phyloP scores from a whole-genome alignment of 1,140 invertebrate species.

The Neocloeon triangulifer region DNA sequence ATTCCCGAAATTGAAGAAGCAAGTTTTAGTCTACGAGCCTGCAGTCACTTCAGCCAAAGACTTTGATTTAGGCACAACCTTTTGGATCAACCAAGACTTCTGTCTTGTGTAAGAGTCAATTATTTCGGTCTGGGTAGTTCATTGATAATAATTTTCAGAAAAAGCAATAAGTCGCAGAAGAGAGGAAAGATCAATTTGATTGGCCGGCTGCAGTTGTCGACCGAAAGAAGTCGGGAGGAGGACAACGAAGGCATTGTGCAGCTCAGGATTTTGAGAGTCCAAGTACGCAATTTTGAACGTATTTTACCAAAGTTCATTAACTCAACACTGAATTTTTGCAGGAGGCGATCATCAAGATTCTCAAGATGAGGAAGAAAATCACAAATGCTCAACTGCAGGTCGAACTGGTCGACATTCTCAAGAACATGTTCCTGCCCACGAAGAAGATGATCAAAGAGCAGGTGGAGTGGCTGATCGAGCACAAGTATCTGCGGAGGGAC shows the following conservation, averaged over 20 bases:
- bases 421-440: constrained; percentile 97
- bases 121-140: constrained; percentile 1
- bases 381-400: constrained; percentile 85
- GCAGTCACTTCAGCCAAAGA: constrained; percentile 71
- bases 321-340: constrained; percentile 20
- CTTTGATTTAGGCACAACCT: constrained; percentile 76
- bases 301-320: background rate
- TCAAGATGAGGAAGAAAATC: constrained; percentile 92
- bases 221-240: constrained; percentile 85
- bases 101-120: constrained; percentile 40
- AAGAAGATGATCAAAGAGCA: constrained; percentile 99
- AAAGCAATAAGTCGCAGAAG: constrained; percentile 86
- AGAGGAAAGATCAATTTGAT: constrained; percentile 89
- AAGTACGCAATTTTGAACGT: constrained; percentile 20
- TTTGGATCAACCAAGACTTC: constrained; percentile 97
- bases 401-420: constrained; percentile 92
- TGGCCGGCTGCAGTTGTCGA: constrained; percentile 80
- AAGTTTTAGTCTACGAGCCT: constrained; percentile 64
- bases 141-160: constrained; percentile 30
- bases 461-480: constrained; percentile 96
- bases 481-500: constrained; percentile 91
- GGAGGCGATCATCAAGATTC: constrained; percentile 97
- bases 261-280: constrained; percentile 71
- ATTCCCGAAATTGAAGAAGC: constrained; percentile 90
- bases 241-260: constrained; percentile 96